Percentiles rank a stretch among this genome's conserved stretches.
phyloP scores from a whole-genome alignment of 37 sponge, comb jelly and placozoan genomes.

The Cliona cf. orientalis region DNA sequence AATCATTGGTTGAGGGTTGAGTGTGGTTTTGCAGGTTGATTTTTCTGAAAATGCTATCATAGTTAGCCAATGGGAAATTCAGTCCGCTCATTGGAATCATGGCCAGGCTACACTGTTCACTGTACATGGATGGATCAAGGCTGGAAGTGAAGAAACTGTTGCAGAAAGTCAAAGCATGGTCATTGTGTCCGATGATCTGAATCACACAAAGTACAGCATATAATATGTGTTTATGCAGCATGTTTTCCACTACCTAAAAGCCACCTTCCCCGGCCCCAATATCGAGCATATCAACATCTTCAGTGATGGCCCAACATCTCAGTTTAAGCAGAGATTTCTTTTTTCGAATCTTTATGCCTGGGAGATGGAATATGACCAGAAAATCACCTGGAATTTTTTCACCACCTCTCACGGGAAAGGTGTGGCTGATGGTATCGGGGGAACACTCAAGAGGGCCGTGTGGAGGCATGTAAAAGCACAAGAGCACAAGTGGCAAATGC shows the following conservation, averaged over 20 bases:
- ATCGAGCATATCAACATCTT: slow-evolving; percentile 6
- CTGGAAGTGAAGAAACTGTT: not conserved
- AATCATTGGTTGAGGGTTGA: not conserved
- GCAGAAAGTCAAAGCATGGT: too few relatives aligned
- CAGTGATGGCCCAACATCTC: slow-evolving; percentile 37
- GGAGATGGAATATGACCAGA: slow-evolving; percentile 34
- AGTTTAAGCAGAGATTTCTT: slow-evolving; percentile 30
- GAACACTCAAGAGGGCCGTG: slow-evolving; percentile 37
- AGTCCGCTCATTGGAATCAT: slow-evolving; percentile 42
- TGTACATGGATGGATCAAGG: slow-evolving; percentile 35
- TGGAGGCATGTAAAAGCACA: slow-evolving; percentile 32
- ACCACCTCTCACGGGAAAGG: slow-evolving; percentile 48
- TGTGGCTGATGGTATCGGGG: slow-evolving; percentile 47
- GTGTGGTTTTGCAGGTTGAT: slow-evolving; percentile 38
- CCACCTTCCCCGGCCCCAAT: slow-evolving; percentile 8
- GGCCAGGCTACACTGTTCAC: slow-evolving; percentile 46
- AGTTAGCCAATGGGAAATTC: slow-evolving; percentile 6
- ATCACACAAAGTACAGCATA: slow-evolving; percentile 39
- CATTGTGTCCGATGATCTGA: slow-evolving; percentile 42
- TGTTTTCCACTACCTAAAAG: slow-evolving; percentile 3
- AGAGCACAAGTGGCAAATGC: slow-evolving; percentile 5
- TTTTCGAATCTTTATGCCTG: slow-evolving; percentile 35
- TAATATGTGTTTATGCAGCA: slow-evolving; percentile 35
- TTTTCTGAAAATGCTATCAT: slow-evolving; percentile 40
- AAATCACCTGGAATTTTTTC: slow-evolving; percentile 35